These are phyloP conservation scores for Eilema caniola DNA, from an alignment of 2,888 invertebrate genomes.

Conservation along the genomic window DNA sequence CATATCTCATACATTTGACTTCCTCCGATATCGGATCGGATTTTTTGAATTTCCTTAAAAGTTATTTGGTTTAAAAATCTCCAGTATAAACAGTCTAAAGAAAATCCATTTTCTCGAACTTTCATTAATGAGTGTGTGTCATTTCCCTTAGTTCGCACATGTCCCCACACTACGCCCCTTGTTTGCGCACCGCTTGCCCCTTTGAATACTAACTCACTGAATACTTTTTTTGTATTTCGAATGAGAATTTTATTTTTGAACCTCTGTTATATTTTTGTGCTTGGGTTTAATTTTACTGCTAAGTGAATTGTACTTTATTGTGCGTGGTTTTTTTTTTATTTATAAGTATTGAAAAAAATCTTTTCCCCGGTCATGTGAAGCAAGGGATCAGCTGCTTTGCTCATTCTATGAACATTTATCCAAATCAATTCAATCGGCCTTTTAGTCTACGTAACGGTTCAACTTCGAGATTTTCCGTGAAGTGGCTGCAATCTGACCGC, in stretches of 20 bases:
- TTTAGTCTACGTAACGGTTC: too few species aligned
- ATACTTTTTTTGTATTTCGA: constrained; percentile 36
- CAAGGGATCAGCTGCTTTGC: too few species aligned
- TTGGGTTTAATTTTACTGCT: constrained; percentile 17
- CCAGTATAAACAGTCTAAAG: too few species aligned
- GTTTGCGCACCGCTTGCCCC: constrained; percentile 43
- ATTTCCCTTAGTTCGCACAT: constrained; percentile 43
- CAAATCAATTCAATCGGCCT: too few species aligned
- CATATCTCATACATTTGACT: too few species aligned
- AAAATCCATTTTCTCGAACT: constrained; percentile 10
- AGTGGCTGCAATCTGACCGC: too few species aligned
- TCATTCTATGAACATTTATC: too few species aligned
- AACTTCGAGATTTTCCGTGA: too few species aligned
- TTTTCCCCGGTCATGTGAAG: background rate
- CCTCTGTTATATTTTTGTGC: background rate
- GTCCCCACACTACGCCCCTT: constrained; percentile 45
- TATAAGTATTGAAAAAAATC: background rate
- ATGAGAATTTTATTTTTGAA: constrained; percentile 31
- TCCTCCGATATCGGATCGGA: too few species aligned
- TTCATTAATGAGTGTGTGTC: constrained; percentile 38
- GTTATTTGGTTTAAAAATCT: background rate
- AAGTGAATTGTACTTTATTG: background rate
- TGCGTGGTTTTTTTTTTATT: background rate
- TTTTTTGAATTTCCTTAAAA: too few species aligned
- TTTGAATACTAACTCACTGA: constrained; percentile 50